Evolutionary conservation across 53 echinoderm and acorn worm species (phyloP).

Genomic region (Astropecten irregularis): DNA sequence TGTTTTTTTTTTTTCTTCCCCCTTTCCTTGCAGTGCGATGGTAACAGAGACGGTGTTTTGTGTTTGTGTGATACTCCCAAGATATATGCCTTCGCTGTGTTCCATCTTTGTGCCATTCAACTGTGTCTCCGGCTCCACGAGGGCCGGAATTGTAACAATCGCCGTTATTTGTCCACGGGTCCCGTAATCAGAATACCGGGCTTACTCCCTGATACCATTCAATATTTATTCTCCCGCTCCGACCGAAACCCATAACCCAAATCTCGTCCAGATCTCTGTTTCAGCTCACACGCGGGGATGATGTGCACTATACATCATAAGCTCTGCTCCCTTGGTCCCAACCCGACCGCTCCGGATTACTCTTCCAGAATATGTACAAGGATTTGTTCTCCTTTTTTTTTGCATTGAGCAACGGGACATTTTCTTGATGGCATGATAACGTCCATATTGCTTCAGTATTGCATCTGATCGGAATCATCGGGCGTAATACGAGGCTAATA

Average conservation of each 20-base stretch:
- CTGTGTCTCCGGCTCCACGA: no score
- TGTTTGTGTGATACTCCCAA: conserved; percentile 20
- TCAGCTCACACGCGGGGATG: no score
- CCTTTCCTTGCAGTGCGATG: not conserved
- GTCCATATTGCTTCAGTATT: not conserved
- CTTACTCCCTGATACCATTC: no score
- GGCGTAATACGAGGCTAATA: conserved; percentile 37
- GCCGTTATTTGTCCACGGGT: no score
- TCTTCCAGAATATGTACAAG: not conserved
- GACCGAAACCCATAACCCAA: no score
- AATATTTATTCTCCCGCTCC: no score
- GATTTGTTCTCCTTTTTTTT: not conserved
- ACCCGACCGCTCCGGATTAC: no score
- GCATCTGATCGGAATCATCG: conserved; percentile 25
- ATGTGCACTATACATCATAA: conserved; percentile 1
- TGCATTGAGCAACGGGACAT: not conserved
- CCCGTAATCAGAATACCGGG: no score
- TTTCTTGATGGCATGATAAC: not conserved
- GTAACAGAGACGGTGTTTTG: conserved; percentile 3
- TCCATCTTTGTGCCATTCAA: not conserved
- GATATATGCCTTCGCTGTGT: not conserved
- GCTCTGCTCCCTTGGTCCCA: no score
- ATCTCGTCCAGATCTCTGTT: no score
- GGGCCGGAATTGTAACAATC: no score
- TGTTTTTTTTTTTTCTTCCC: no score